These are phyloP conservation scores for Atta texana DNA, from an alignment of 1,140 invertebrate species.

Conservation along the genomic window DNA sequence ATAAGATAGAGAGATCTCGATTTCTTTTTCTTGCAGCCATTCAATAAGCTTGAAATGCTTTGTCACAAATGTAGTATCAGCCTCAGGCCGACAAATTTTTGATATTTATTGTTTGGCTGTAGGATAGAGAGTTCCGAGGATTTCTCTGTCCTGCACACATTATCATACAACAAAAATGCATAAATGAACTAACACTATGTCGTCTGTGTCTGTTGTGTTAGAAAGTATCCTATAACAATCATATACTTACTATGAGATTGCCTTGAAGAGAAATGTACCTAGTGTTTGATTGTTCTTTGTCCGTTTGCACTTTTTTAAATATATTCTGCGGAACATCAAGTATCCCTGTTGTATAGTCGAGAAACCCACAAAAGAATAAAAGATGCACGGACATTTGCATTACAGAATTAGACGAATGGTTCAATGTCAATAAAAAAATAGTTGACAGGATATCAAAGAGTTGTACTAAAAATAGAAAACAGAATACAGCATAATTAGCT, in stretches of 20 bases:
- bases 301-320: background rate
- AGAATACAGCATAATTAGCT: background rate
- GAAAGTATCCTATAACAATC: no score
- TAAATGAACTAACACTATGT: no score
- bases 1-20: no score
- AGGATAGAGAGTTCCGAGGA: background rate
- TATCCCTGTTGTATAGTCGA: background rate
- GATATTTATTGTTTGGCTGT: background rate
- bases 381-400: background rate
- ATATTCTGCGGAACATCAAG: background rate
- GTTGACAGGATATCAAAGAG: background rate
- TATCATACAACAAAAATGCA: no score
- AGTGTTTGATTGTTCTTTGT: background rate
- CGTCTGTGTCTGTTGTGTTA: background rate
- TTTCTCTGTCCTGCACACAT: no score
- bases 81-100: no score
- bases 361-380: background rate
- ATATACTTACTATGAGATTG: no score
- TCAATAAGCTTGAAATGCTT: no score
- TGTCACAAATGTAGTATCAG: no score
- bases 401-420: background rate
- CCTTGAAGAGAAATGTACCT: background rate
- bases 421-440: background rate
- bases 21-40: no score
- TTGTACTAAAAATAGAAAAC: background rate